Evolutionary conservation across 2,113 vertebrate genomes (phyloP).

Genomic region (Nibea coibor): DNA sequence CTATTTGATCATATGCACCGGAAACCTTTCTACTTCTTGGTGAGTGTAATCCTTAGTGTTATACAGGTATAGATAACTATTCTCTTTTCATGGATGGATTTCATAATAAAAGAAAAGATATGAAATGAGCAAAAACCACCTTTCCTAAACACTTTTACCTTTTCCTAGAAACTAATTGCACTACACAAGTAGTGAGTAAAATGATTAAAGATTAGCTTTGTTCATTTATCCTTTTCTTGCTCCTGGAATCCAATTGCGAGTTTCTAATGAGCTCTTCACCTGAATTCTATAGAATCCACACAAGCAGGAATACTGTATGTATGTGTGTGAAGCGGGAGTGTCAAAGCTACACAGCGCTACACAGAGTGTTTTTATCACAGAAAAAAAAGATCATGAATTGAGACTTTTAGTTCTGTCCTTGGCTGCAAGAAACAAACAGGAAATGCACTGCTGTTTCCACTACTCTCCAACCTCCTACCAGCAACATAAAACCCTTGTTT

Average conservation of each 20-base stretch:
- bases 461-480: conserved; percentile 6
- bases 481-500: conserved; percentile 18
- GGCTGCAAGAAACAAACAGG: conserved; percentile 24
- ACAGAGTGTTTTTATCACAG: not conserved
- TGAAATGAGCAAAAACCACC: too few relatives aligned
- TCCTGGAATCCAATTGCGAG: not conserved
- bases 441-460: conserved; percentile 19
- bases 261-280: conserved; percentile 32
- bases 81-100: not conserved
- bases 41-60: not conserved
- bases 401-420: conserved; percentile 9
- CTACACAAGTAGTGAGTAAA: not conserved
- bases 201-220: conserved; percentile 6
- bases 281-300: not conserved
- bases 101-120: not conserved
- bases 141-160: too few relatives aligned
- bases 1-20: too few relatives aligned
- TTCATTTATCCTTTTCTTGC: conserved; percentile 12
- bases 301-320: not conserved
- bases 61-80: not conserved
- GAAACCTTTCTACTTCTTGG: not conserved
- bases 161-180: not conserved
- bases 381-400: not conserved
- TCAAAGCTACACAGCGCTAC: not conserved
- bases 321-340: not conserved